Percentiles rank a stretch among this genome's conserved stretches.
These are phyloP conservation scores for Uria lomvia DNA, from an alignment of 2,113 vertebrate genomes.

Conservation along the genomic window DNA sequence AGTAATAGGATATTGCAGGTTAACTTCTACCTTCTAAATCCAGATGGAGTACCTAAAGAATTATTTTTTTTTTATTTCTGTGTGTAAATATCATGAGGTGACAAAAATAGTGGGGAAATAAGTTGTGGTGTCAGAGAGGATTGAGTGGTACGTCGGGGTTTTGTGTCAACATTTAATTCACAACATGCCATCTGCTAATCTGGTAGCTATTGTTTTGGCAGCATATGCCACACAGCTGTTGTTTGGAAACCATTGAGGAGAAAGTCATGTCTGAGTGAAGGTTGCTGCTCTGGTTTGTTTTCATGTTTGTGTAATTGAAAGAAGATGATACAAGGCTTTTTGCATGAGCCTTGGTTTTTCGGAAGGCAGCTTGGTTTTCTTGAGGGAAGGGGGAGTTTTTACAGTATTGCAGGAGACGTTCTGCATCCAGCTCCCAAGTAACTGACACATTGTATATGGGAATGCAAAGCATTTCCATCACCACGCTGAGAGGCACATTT, in stretches of 20 bases:
- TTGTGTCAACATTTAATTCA: slow-evolving; percentile 50
- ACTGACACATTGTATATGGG: neutral
- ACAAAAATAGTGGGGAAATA: slow-evolving; percentile 12
- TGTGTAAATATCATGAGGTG: neutral
- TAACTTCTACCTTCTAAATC: neutral
- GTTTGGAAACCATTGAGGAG: slow-evolving; percentile 7
- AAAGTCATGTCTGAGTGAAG: neutral
- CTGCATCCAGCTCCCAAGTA: neutral
- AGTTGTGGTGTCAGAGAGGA: neutral
- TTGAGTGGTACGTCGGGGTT: neutral
- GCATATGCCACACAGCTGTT: neutral
- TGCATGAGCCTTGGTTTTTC: neutral
- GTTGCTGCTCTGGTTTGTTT: neutral
- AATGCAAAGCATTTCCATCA: neutral
- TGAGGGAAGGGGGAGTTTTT: neutral
- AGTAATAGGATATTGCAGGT: neutral
- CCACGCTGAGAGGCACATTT: neutral
- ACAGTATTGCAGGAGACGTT: neutral
- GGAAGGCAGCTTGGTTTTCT: neutral
- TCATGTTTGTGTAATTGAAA: neutral
- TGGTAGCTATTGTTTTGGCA: slow-evolving; percentile 50
- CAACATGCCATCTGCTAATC: slow-evolving; percentile 21
- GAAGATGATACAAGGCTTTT: neutral
- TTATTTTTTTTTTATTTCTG: neutral
- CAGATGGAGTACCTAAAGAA: neutral